Base-by-base conservation (phyloP, 2,113 vertebrate species). In the Pyrgilauda ruficollis region DNA sequence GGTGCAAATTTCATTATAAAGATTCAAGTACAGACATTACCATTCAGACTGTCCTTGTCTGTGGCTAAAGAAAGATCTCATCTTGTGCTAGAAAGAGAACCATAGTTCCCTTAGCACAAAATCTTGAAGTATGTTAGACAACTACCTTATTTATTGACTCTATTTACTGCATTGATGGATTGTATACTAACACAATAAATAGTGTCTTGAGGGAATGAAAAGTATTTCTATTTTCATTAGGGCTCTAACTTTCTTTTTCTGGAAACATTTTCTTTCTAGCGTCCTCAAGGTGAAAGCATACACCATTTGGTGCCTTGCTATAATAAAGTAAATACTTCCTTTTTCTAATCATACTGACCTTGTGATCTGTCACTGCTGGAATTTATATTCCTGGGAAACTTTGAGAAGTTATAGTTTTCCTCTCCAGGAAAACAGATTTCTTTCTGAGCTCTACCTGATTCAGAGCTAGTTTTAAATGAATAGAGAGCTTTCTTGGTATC, bases 91-190 rank as follows among this genome's bases (percentile, higher is more conserved):
- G 84, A 80, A 56, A 63, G 28, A 88, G 73, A 91, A 94, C 92
- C 89, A 91, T 97, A 96, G 96, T 97, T 97, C 89, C 72, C 85
- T 84, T 83, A 97, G 94, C 79, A 90, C 70, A 94, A 96, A 96
- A 95, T 91, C 94, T 96, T 95, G 74, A 76, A 93, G 90, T 93
- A 86, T 92, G 95, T 96, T 97, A 97, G 93, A 96, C 44, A 15
- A 83, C 75, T 93, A 67, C 82, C 89, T 97, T 96, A 95, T 97
- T 96, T 97, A 94, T 83, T 90, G 88, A 97, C 89, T 97, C 95
- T 96, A 93, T 98, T 98, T 97, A 81, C 94, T 94, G 70, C 81
- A 93, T 84, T 98, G 97, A 97, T 97, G 96, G 96, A 98, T 96
- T 93, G 85, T 95, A 95, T 90, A 97, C 68, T 94, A 97, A 96